Percentiles rank a stretch among this genome's conserved stretches.
phyloP scores from a whole-genome alignment of 2,888 invertebrate species.

The Mimumesa dahlbomi region DNA sequence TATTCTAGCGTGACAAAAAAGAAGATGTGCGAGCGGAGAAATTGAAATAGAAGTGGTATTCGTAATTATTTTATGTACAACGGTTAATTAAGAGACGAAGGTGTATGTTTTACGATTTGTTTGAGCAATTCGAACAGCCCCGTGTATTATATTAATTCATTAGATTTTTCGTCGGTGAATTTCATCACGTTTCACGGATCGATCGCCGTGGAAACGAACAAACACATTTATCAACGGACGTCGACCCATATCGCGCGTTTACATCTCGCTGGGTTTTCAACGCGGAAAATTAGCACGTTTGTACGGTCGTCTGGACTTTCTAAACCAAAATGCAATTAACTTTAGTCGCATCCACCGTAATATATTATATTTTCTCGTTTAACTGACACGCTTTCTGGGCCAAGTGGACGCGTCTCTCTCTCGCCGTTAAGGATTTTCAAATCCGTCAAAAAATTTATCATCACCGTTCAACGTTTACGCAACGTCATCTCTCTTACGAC shows the following conservation, averaged over 20 bases:
- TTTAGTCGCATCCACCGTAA: slow-evolving; percentile 13
- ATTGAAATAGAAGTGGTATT: no score
- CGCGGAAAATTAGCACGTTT: slow-evolving; percentile 53
- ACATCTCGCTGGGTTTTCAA: slow-evolving; percentile 28
- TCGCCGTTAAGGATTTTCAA: no score
- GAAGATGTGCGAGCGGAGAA: no score
- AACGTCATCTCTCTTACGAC: no score
- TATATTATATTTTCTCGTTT: slow-evolving; percentile 19
- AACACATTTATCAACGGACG: slow-evolving; percentile 57
- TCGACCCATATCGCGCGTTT: slow-evolving; percentile 52
- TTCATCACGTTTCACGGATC: slow-evolving; percentile 37
- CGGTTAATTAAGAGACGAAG: no score
- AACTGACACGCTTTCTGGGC: slow-evolving; percentile 13
- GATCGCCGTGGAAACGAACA: slow-evolving; percentile 21
- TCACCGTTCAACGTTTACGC: no score
- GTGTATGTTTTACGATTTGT: no score
- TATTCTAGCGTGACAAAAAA: no score
- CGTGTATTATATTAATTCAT: slow-evolving; percentile 2
- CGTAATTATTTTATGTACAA: no score
- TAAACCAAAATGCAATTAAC: slow-evolving; percentile 52
- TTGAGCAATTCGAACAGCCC: no score
- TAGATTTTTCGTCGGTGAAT: no score
- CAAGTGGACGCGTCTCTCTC: neutral
- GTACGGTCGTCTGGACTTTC: slow-evolving; percentile 30
- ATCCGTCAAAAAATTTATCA: no score